Conservation (phyloP, 2,113 vertebrate species). For the Micromys minutus region DNA sequence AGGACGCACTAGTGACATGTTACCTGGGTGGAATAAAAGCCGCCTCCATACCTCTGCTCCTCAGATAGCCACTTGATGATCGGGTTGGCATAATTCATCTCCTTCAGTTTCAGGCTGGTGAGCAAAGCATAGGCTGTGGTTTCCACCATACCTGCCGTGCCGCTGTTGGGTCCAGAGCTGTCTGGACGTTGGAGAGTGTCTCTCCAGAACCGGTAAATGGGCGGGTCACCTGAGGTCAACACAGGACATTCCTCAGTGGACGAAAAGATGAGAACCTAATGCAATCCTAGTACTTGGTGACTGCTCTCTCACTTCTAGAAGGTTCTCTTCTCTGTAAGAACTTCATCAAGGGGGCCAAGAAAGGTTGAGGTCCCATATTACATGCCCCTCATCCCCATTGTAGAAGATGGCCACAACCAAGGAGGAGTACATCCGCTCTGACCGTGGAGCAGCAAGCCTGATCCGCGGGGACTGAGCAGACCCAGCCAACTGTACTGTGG, state of each 20-base stretch:
- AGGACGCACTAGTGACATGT: background rate
- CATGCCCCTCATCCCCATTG: background rate
- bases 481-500: background rate
- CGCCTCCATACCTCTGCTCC: slow-evolving; percentile 92
- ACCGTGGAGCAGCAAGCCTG: background rate
- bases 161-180: slow-evolving; percentile 76
- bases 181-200: slow-evolving; percentile 76
- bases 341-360: background rate
- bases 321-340: slow-evolving; percentile 10
- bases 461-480: background rate
- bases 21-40: slow-evolving; percentile 94
- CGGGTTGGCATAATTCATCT: slow-evolving; percentile 87
- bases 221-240: slow-evolving; percentile 84
- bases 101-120: slow-evolving; percentile 85
- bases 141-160: slow-evolving; percentile 90
- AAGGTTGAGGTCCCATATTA: background rate
- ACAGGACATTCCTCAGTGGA: slow-evolving; percentile 20
- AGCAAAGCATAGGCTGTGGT: slow-evolving; percentile 93
- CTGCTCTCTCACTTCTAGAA: background rate
- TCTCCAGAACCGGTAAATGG: slow-evolving; percentile 91
- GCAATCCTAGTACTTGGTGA: background rate
- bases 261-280: slow-evolving; percentile 2
- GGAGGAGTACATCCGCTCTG: background rate
- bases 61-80: slow-evolving; percentile 93
- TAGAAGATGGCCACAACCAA: background rate